phyloP scores from a whole-genome alignment of 2,888 invertebrate genomes.

The Scelioninae gen. 2 region DNA sequence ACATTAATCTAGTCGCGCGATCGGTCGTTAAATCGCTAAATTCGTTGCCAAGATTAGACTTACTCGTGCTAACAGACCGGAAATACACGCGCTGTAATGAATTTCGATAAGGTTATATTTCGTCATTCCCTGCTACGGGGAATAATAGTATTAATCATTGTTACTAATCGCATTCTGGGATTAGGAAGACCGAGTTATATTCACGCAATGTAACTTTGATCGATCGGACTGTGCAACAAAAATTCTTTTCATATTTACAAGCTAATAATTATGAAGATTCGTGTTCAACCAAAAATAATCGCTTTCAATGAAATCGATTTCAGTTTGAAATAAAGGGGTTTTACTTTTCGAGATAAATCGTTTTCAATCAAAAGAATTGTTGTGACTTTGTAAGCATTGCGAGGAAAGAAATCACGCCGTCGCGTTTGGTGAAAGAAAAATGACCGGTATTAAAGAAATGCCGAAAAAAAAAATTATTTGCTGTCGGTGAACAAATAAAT shows the following conservation, averaged over 20 bases:
- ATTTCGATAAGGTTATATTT: slow-evolving; percentile 8
- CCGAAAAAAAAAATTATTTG: slow-evolving; percentile 14
- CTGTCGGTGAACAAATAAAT: slow-evolving; percentile 19
- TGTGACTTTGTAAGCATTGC: no score
- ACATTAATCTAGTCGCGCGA: slow-evolving; percentile 35
- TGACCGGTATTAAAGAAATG: background rate
- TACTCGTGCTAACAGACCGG: slow-evolving; percentile 14
- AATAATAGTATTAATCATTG: background rate
- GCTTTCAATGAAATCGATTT: no score
- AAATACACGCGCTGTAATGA: slow-evolving; percentile 13
- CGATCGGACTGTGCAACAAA: background rate
- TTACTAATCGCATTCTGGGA: slow-evolving; percentile 9
- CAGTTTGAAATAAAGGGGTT: no score
- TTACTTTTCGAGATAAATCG: no score
- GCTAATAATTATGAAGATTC: no score
- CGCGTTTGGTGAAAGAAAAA: background rate
- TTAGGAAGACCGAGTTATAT: slow-evolving; percentile 4
- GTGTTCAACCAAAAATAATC: no score
- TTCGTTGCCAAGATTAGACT: slow-evolving; percentile 7
- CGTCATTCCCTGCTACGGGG: slow-evolving; percentile 10
- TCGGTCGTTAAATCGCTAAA: slow-evolving; percentile 20
- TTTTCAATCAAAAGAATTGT: no score
- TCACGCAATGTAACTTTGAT: slow-evolving; percentile 9
- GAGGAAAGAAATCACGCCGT: no score
- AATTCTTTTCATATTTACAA: no score